These are phyloP conservation scores for Triplophysa yarkandensis DNA, from an alignment of 2,797 vertebrate species.

Conservation along the genomic window DNA sequence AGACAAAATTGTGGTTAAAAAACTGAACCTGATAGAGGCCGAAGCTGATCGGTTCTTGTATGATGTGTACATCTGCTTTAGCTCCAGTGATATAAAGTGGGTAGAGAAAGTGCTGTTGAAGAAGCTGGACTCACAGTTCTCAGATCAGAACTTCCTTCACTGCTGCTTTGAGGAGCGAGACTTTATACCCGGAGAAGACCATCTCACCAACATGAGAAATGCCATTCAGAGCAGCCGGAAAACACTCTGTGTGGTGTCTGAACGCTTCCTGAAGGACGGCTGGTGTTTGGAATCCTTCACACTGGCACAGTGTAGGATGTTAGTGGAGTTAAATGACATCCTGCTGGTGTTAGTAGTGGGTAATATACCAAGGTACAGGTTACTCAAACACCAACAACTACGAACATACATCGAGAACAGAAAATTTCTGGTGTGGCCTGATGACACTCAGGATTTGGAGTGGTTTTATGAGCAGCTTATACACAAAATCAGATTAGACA, in stretches of 20 bases:
- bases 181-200: slow-evolving; percentile 86
- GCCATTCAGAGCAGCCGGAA: slow-evolving; percentile 87
- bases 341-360: slow-evolving; percentile 86
- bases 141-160: slow-evolving; percentile 77
- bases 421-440: slow-evolving; percentile 83
- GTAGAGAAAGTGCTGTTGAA: slow-evolving; percentile 82
- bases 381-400: slow-evolving; percentile 79
- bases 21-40: neutral
- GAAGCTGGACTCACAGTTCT: slow-evolving; percentile 82
- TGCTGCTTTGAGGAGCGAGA: slow-evolving; percentile 92
- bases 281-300: slow-evolving; percentile 91
- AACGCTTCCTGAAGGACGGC: slow-evolving; percentile 85
- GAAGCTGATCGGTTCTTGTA: slow-evolving; percentile 65
- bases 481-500: slow-evolving; percentile 74
- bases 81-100: slow-evolving; percentile 82
- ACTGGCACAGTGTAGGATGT: slow-evolving; percentile 79
- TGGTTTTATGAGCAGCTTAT: slow-evolving; percentile 85
- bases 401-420: slow-evolving; percentile 76
- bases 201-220: slow-evolving; percentile 83
- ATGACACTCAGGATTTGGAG: slow-evolving; percentile 84
- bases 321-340: slow-evolving; percentile 75
- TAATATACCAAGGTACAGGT: slow-evolving; percentile 76
- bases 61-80: slow-evolving; percentile 87
- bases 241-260: slow-evolving; percentile 85
- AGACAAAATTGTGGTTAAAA: slow-evolving; percentile 62